phyloP scores from a whole-genome alignment of 2,113 vertebrate genomes.

The Rafetus swinhoei region DNA sequence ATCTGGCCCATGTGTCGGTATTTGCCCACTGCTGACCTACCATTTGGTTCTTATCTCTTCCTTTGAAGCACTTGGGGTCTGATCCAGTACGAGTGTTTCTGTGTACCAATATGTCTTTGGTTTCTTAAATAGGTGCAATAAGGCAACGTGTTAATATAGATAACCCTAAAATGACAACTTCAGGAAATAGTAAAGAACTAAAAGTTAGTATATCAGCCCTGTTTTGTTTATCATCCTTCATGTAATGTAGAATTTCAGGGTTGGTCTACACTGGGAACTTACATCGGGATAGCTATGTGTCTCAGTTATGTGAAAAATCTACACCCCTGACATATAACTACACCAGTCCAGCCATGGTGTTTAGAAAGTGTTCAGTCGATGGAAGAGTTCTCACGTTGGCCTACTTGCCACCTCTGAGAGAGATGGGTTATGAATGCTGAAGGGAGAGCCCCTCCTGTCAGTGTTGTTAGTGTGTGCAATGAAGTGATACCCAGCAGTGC shows the following conservation, averaged over 20 bases:
- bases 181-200: background rate
- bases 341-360: background rate
- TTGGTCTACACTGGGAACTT: background rate
- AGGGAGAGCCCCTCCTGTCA: background rate
- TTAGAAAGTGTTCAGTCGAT: background rate
- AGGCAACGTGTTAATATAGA: background rate
- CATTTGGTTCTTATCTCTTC: background rate
- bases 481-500: background rate
- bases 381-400: background rate
- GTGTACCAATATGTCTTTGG: background rate
- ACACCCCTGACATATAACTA: background rate
- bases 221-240: background rate
- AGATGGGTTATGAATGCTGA: background rate
- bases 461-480: background rate
- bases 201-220: background rate
- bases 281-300: background rate
- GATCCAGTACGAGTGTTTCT: background rate
- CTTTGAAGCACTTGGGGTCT: background rate
- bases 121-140: background rate
- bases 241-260: background rate
- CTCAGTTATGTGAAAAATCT: background rate
- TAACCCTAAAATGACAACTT: background rate
- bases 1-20: too few relatives aligned
- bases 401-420: background rate
- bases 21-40: background rate